Conservation (phyloP, 2,113 vertebrate species). For the Epinephelus lanceolatus region DNA sequence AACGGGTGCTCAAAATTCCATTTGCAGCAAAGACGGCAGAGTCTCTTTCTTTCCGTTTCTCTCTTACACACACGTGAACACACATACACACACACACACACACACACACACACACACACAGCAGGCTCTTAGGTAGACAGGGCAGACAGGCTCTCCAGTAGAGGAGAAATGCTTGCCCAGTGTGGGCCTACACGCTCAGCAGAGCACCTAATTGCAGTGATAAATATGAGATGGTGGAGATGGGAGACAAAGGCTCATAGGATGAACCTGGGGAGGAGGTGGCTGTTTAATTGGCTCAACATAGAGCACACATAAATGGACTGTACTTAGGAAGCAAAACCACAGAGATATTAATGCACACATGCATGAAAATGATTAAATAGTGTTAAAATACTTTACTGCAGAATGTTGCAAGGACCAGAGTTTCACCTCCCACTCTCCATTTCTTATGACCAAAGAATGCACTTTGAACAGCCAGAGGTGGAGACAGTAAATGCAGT, state of each 20-base stretch:
- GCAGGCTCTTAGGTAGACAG: slow-evolving; percentile 57
- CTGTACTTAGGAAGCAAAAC: background rate
- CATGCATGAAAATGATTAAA: background rate
- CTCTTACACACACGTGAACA: background rate
- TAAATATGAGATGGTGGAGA: slow-evolving; percentile 66
- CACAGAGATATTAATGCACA: slow-evolving; percentile 7
- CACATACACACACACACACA: slow-evolving; percentile 6
- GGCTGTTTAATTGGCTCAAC: slow-evolving; percentile 31
- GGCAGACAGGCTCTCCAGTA: slow-evolving; percentile 48
- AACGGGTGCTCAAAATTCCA: slow-evolving; percentile 27
- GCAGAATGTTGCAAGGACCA: background rate
- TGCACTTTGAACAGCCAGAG: background rate
- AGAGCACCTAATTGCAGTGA: slow-evolving; percentile 77
- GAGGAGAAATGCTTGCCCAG: slow-evolving; percentile 54
- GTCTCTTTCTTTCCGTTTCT: slow-evolving; percentile 3
- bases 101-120: slow-evolving; percentile 19
- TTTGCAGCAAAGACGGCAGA: slow-evolving; percentile 31
- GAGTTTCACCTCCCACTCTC: background rate
- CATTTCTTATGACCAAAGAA: background rate
- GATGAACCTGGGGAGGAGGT: slow-evolving; percentile 33
- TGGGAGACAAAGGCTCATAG: slow-evolving; percentile 26
- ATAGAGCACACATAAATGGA: slow-evolving; percentile 16
- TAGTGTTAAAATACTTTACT: background rate
- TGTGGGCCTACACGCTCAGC: slow-evolving; percentile 66
- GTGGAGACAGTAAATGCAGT: background rate